Conservation (phyloP, 1,140 invertebrate species). For the Cecropterus lyciades region DNA sequence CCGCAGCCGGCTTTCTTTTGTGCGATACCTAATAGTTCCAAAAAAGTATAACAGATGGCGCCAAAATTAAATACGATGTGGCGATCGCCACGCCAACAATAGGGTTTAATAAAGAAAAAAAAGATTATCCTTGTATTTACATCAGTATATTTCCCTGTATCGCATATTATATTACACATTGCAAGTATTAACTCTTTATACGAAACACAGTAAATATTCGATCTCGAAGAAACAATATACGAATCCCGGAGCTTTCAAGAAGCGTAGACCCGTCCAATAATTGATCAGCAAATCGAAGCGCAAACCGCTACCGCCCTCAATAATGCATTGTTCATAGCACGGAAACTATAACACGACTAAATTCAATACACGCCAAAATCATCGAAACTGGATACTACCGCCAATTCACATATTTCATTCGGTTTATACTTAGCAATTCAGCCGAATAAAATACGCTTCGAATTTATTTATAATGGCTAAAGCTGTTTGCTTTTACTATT, state of each 20-base stretch:
- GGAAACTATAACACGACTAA: conserved; percentile 20
- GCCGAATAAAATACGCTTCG: conserved; percentile 2
- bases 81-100: too few relatives aligned
- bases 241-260: neutral
- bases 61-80: too few relatives aligned
- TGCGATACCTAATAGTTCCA: too few relatives aligned
- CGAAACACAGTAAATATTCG: neutral
- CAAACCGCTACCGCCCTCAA: conserved; percentile 25
- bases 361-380: conserved; percentile 6
- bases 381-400: neutral
- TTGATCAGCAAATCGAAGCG: conserved; percentile 29
- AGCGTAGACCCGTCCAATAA: conserved; percentile 23
- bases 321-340: conserved; percentile 28
- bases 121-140: too few relatives aligned
- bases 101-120: too few relatives aligned
- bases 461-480: neutral
- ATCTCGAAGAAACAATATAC: neutral
- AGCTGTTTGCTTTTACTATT: neutral
- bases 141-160: too few relatives aligned
- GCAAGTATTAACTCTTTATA: too few relatives aligned
- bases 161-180: too few relatives aligned
- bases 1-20: too few relatives aligned
- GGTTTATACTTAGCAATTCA: conserved; percentile 9
- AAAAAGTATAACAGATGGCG: too few relatives aligned
- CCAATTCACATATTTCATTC: neutral